A percentile compares a stretch with the other conserved stretches of the same genome.
These are phyloP conservation scores for Ptychoptera contaminata DNA, from an alignment of 2,888 invertebrate genomes.

Conservation along the genomic window DNA sequence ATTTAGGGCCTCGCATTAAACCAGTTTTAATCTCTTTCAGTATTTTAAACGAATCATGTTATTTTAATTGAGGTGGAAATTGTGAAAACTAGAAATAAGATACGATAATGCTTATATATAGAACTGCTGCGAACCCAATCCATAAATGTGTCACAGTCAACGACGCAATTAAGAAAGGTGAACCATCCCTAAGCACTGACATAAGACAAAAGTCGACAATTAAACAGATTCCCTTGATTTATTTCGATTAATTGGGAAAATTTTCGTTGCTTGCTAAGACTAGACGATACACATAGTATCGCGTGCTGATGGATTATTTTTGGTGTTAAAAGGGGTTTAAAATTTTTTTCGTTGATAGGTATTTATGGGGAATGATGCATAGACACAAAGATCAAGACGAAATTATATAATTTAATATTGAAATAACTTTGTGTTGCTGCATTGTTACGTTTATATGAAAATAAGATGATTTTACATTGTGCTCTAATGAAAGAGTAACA, in stretches of 20 bases:
- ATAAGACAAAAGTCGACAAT: conserved; percentile 11
- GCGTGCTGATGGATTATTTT: neutral
- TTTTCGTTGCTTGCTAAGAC: neutral
- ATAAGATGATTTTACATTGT: too few relatives aligned
- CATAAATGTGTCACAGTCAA: too few relatives aligned
- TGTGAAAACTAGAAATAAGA: too few relatives aligned
- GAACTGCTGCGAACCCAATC: too few relatives aligned
- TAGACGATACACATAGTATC: too few relatives aligned
- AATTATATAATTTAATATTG: neutral
- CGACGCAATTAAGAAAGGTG: too few relatives aligned
- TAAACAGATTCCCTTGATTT: conserved; percentile 16
- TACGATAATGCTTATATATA: too few relatives aligned
- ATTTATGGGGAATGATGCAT: neutral
- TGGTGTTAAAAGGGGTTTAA: neutral
- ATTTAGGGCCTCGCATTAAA: neutral
- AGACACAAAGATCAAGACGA: too few relatives aligned
- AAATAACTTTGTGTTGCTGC: neutral
- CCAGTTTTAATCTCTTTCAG: conserved; percentile 1
- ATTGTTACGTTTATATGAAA: too few relatives aligned
- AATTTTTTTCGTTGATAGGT: neutral
- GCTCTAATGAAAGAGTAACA: too few relatives aligned
- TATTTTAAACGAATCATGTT: neutral
- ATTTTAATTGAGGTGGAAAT: neutral
- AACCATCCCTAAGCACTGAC: too few relatives aligned
- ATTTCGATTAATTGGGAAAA: conserved; percentile 13